Base-by-base conservation (phyloP, 1,140 invertebrate species). In the Harpegnathos saltator region DNA sequence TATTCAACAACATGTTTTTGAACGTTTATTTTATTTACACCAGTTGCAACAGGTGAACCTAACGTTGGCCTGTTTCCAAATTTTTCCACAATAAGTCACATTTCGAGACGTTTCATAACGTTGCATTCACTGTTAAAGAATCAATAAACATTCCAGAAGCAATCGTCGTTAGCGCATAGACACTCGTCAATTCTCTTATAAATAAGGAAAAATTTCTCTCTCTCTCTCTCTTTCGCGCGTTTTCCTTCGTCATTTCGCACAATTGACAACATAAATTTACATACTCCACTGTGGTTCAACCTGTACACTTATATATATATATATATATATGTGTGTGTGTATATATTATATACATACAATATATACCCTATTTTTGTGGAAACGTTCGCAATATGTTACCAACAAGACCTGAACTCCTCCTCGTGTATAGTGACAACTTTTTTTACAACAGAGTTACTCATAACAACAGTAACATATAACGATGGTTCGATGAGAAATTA, bases 91-190 rank as follows among this genome's bases (percentile, higher is more conserved):
- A 56, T 33, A 58, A 11, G 38, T 44, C 7, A 5, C 29, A 5
- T 44, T 11, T 44, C 38, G 38, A 44, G 38, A 9, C 11, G 38
- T 74, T 26, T 38, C 38, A 33, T 52, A 58, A 58, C 48, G 52
- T 65, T 54, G 54, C 33, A 54, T 24, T 65, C 19, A 75, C 52
- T 33, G 15, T 77, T 77, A 77, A 54, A 77, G 26, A 77, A 65
- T 19, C 65, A 65, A 65, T 77, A 77, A 77, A 77, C 74, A 77
- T 77, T 66, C 61, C 74, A 14, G 26, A 14, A n/a, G n/a, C 52
- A 52, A 56, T 44, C 38, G 24, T 68, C 65, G 29, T 77, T 77
- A 65, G 58, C 19, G 48, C 66, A 54, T 26, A 44, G 59, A 48
- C 22, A 77, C 24, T 66, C 54, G 17, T 77, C 19, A 24, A 29